Evolutionary conservation across 2,888 invertebrate genomes (phyloP).

Genomic region (Lycaena phlaeas): DNA sequence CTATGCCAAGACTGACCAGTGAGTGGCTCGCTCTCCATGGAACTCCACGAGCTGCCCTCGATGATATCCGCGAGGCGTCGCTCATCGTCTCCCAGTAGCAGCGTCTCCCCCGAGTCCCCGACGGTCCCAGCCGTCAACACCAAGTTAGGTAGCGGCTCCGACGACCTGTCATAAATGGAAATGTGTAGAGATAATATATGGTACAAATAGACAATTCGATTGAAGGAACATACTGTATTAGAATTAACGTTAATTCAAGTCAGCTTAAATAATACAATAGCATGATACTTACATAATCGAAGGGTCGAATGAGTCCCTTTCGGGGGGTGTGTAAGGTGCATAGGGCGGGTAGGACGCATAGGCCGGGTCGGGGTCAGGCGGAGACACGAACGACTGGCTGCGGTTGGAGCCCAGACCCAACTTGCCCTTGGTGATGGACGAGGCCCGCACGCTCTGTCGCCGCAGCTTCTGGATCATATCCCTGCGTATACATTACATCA

Average conservation of each 20-base stretch:
- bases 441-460: slow-evolving; percentile 85
- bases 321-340: slow-evolving; percentile 47
- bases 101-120: slow-evolving; percentile 54
- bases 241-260: too few species aligned
- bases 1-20: too few species aligned
- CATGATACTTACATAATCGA: slow-evolving; percentile 2
- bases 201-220: too few species aligned
- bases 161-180: too few species aligned
- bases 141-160: slow-evolving; percentile 5
- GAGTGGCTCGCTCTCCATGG: slow-evolving; percentile 82
- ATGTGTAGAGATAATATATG: too few species aligned
- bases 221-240: too few species aligned
- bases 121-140: slow-evolving; percentile 26
- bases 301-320: slow-evolving; percentile 5
- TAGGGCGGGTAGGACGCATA: slow-evolving; percentile 24
- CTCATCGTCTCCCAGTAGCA: slow-evolving; percentile 51
- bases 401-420: slow-evolving; percentile 81
- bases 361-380: slow-evolving; percentile 51
- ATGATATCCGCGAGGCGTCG: slow-evolving; percentile 63
- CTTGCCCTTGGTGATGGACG: slow-evolving; percentile 84
- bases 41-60: slow-evolving; percentile 71
- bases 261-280: too few species aligned
- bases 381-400: slow-evolving; percentile 39
- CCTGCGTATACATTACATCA: slow-evolving; percentile 57
- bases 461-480: slow-evolving; percentile 94